A percentile compares a stretch with the other conserved stretches of the same genome.
Conservation (phyloP, 2,113 vertebrate genomes). For the Capra hircus region DNA sequence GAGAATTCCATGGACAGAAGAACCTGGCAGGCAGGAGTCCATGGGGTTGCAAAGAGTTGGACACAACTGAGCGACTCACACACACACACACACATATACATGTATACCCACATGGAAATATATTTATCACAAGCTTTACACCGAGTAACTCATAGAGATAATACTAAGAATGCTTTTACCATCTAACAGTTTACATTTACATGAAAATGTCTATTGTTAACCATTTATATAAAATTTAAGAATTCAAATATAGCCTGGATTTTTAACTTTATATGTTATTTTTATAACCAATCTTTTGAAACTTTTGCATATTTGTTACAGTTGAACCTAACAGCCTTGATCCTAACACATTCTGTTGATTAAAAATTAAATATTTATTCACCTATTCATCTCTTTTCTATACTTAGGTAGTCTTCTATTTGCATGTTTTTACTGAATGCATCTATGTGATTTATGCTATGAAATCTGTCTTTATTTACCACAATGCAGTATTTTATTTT, state of each 20-base stretch:
- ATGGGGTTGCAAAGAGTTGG: not conserved
- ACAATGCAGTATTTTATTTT: not conserved
- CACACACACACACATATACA: not conserved
- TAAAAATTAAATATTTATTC: not conserved
- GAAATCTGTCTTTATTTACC: not conserved
- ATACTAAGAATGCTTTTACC: not conserved
- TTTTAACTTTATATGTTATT: not conserved
- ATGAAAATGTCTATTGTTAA: not conserved
- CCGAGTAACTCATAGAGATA: not conserved
- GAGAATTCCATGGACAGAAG: not conserved
- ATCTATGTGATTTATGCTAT: not conserved
- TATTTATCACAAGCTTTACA: not conserved
- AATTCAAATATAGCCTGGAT: not conserved
- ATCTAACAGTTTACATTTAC: not conserved
- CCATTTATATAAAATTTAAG: not conserved
- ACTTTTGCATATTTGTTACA: not conserved
- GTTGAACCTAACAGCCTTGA: not conserved
- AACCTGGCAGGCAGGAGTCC: not conserved
- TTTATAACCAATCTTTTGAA: not conserved
- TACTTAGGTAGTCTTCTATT: not conserved
- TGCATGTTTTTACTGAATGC: not conserved
- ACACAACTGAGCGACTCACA: not conserved
- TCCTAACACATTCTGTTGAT: not conserved
- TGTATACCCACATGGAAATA: not conserved
- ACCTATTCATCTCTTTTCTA: not conserved